Percentiles rank a stretch among this genome's conserved stretches.
phyloP scores from a whole-genome alignment of 2,888 invertebrate species.

The Ceramica pisi region DNA sequence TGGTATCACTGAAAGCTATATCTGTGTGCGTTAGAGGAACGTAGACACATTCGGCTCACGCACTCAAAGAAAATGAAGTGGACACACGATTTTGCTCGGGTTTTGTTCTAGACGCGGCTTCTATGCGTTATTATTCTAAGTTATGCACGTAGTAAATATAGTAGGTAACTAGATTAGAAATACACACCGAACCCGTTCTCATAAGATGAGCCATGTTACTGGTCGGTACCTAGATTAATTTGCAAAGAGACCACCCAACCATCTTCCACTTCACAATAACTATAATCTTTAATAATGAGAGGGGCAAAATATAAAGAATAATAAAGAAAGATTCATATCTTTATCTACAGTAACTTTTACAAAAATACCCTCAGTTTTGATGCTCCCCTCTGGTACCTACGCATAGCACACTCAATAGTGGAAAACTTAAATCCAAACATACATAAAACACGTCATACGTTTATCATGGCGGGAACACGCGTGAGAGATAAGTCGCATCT shows the following conservation, averaged over 20 bases:
- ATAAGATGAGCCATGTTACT: background rate
- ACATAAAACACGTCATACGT: conserved; percentile 84
- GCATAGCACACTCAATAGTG: conserved; percentile 56
- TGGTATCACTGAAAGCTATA: too few species aligned
- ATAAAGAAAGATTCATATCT: conserved; percentile 39
- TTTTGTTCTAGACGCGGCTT: too few species aligned
- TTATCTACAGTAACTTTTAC: conserved; percentile 22
- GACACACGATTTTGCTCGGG: too few species aligned
- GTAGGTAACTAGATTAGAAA: background rate
- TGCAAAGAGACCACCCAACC: background rate
- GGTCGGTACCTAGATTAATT: background rate
- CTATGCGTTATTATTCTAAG: too few species aligned
- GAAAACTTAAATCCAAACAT: conserved; percentile 70
- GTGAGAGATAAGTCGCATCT: conserved; percentile 86
- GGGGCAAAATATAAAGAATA: conserved; percentile 24
- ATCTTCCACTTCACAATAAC: background rate
- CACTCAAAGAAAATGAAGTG: too few species aligned
- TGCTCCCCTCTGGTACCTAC: conserved; percentile 33
- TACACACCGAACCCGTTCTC: too few species aligned
- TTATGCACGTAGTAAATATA: background rate
- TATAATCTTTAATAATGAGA: conserved; percentile 44
- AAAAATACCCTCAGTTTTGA: conserved; percentile 19
- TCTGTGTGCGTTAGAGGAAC: too few species aligned
- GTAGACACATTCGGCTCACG: too few species aligned
- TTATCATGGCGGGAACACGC: conserved; percentile 78